A percentile compares a stretch with the other conserved stretches of the same genome.
Evolutionary conservation across 2,797 vertebrate genomes (phyloP).

Genomic region (Phataginus tricuspis): DNA sequence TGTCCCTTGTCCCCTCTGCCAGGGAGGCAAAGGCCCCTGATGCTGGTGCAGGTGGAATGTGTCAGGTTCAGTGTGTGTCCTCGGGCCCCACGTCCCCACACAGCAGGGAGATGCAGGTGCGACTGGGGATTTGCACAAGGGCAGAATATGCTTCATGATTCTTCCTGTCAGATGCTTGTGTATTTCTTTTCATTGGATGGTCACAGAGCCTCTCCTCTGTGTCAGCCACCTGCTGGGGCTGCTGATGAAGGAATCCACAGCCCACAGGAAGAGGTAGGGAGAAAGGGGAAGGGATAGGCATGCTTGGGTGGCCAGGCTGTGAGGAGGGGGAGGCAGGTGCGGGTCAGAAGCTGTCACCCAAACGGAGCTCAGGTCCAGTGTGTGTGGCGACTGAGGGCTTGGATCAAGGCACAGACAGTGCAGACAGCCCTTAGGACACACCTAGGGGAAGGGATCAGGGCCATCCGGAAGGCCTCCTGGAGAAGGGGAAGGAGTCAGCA

Average conservation of each 20-base stretch:
- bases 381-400: no score
- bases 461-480: neutral
- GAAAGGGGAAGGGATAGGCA: neutral
- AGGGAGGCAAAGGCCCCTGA: neutral
- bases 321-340: no score
- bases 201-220: neutral
- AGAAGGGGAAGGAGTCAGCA: neutral
- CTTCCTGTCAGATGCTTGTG: neutral
- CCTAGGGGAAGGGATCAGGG: no score
- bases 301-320: neutral
- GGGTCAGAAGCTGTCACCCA: no score
- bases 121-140: neutral
- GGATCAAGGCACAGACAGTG: no score
- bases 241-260: no score
- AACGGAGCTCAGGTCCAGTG: no score
- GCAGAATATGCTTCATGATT: neutral
- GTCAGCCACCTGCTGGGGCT: neutral
- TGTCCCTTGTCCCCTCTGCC: neutral
- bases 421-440: no score
- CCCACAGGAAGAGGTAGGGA: neutral
- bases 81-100: neutral
- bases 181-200: neutral
- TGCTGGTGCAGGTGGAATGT: rapidly evolving
- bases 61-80: neutral
- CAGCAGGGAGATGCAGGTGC: no score